These are phyloP conservation scores for Triplophysa bombifrons DNA, from an alignment of 2,797 vertebrate species.

Conservation along the genomic window DNA sequence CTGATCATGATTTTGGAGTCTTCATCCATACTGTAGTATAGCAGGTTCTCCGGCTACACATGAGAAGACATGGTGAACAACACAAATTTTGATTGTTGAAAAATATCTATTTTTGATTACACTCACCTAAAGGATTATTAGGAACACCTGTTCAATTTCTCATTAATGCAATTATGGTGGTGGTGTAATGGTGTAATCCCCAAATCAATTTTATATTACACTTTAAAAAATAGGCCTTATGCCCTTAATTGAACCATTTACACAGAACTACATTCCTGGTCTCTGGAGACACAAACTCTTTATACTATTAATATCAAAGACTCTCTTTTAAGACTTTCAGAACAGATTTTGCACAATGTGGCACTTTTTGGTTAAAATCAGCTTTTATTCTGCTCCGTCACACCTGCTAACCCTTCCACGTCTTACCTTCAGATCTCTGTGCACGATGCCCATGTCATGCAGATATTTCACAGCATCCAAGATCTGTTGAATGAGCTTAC, in stretches of 20 bases:
- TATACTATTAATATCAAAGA: slow-evolving; percentile 16
- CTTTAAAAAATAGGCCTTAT: background rate
- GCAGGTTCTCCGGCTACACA: slow-evolving; percentile 91
- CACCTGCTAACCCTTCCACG: background rate
- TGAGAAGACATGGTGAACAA: too few species aligned
- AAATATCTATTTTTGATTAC: too few species aligned
- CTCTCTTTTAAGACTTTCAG: background rate
- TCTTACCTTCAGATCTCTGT: slow-evolving; percentile 94
- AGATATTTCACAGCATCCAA: slow-evolving; percentile 95
- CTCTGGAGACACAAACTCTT: background rate
- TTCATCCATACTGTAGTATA: slow-evolving; percentile 95
- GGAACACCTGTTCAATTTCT: too few species aligned
- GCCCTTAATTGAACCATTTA: slow-evolving; percentile 27
- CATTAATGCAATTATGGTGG: too few species aligned
- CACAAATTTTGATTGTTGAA: too few species aligned
- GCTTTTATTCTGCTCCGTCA: background rate
- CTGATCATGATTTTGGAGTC: slow-evolving; percentile 99
- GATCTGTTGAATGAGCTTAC: slow-evolving; percentile 94
- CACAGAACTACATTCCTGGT: slow-evolving; percentile 26
- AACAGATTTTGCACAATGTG: background rate
- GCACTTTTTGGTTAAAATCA: background rate
- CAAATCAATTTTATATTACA: background rate
- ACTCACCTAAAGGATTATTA: too few species aligned
- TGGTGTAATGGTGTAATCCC: background rate
- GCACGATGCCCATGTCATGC: slow-evolving; percentile 94